Percentiles rank a stretch among this genome's conserved stretches.
These are phyloP conservation scores for Mythimna vitellina DNA, from an alignment of 2,888 invertebrate species.

Conservation along the genomic window DNA sequence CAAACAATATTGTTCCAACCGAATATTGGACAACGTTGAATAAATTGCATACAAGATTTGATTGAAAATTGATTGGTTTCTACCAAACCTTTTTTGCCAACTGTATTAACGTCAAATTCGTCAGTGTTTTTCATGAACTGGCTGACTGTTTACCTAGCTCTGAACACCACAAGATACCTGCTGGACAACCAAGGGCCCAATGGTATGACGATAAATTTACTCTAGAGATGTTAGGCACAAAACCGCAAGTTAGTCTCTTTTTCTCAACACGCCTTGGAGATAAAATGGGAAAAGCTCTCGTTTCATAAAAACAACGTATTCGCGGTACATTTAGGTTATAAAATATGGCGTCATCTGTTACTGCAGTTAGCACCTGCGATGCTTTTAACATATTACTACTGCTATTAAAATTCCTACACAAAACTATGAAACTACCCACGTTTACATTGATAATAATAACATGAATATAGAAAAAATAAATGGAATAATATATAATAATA, in stretches of 20 bases:
- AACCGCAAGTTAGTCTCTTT: no score
- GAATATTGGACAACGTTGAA: background rate
- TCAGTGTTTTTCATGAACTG: no score
- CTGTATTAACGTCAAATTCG: background rate
- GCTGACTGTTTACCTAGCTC: background rate
- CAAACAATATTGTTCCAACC: background rate
- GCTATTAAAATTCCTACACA: slow-evolving; percentile 11
- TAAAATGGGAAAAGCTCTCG: slow-evolving; percentile 7
- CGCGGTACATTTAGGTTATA: slow-evolving; percentile 40
- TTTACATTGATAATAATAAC: background rate
- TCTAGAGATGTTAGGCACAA: no score
- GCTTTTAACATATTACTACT: slow-evolving; percentile 6
- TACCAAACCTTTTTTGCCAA: background rate
- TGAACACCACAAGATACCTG: background rate
- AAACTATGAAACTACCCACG: slow-evolving; percentile 13
- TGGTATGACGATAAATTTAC: background rate
- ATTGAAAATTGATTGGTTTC: background rate
- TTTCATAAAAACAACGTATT: slow-evolving; percentile 24
- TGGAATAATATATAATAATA: no score
- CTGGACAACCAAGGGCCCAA: background rate
- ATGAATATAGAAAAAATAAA: no score
- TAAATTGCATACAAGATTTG: background rate
- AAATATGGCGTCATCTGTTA: slow-evolving; percentile 32
- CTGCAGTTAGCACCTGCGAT: slow-evolving; percentile 28
- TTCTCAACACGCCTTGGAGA: background rate